Evolutionary conservation across 2,113 vertebrate species (phyloP).

Genomic region (Ctenodactylus gundi): DNA sequence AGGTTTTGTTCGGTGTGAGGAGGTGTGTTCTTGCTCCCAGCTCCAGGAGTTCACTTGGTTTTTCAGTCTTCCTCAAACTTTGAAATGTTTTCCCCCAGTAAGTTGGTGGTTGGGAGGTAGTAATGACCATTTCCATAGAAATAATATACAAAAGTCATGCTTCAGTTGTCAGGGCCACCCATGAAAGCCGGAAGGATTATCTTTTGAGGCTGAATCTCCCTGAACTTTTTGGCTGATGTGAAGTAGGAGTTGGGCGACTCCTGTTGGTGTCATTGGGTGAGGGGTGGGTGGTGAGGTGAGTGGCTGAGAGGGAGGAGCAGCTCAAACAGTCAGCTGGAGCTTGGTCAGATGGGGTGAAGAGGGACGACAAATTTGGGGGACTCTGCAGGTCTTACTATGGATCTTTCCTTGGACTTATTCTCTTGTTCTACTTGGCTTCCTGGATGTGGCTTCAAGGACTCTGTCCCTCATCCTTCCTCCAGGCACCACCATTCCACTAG

Average conservation of each 20-base stretch:
- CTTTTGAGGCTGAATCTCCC: background rate
- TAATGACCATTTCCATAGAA: background rate
- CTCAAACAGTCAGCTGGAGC: background rate
- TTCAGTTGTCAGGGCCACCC: background rate
- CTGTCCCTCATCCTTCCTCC: no score
- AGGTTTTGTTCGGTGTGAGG: background rate
- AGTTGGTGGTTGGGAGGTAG: background rate
- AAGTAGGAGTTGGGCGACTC: background rate
- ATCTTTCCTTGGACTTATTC: background rate
- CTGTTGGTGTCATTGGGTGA: background rate
- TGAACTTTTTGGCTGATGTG: background rate
- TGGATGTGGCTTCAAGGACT: background rate
- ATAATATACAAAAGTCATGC: background rate
- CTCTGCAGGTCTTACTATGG: background rate
- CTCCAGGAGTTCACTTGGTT: background rate
- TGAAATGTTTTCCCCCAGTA: background rate
- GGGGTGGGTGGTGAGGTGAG: background rate
- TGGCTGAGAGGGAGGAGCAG: background rate
- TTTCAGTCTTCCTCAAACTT: background rate
- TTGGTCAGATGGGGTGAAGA: background rate
- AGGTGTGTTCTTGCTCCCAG: fast-evolving
- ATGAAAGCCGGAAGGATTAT: background rate
- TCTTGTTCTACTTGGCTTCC: background rate
- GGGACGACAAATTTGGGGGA: background rate
- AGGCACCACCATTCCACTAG: no score